Evolutionary conservation across 2,888 invertebrate genomes (phyloP), one percentile per base, ranked within the genome.

Genomic region (Anthophora plumipes): DNA sequence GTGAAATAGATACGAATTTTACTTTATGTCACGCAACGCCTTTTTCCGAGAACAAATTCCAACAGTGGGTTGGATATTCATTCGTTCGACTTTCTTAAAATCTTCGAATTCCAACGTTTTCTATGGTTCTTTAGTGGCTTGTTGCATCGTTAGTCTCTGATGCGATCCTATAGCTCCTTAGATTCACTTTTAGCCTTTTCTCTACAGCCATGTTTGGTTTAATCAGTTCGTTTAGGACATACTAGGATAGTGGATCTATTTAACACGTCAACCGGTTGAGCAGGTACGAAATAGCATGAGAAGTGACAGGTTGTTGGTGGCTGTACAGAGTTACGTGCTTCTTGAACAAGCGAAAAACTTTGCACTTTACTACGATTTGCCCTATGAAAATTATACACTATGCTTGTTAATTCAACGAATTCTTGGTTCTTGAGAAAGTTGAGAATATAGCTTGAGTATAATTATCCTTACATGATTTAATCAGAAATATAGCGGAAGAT

Each of bases 211-310:
- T 63, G 67, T 72, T 74, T 48, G 72, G 78, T 31, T 57, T 66
- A 60, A 64, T 63, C 67, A 72, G 83, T 69, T 77, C 72, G 71
- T 74, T 77, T 73, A 46, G 61, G 60, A 61, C 60, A 67, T 73
- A 81, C 64, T 46, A 48, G 59, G 74, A 82, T 75, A 72, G 68
- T 41, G 61, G 67, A 73, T 25, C 76, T 77, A 83, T 75, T 82
- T 82, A 75, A 71, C 78, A 69, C 72, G 52, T 78, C 60, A 60
- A 72, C 83, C 71, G 64, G 75, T 78, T 20, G 60, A 60, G 25
- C 78, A 61, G 59, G 72, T 82, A 78, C 41, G 46, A 72, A 82
- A 72, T 41, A 61, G 68, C 54, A 46, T 2, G 54, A 39, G 64
- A 55, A 69, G 69, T 75, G 75, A 78, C 72, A 82, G 75, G 71